These are phyloP conservation scores for Glaucopsyche alexis DNA, from an alignment of 2,888 invertebrate species.

Conservation along the genomic window DNA sequence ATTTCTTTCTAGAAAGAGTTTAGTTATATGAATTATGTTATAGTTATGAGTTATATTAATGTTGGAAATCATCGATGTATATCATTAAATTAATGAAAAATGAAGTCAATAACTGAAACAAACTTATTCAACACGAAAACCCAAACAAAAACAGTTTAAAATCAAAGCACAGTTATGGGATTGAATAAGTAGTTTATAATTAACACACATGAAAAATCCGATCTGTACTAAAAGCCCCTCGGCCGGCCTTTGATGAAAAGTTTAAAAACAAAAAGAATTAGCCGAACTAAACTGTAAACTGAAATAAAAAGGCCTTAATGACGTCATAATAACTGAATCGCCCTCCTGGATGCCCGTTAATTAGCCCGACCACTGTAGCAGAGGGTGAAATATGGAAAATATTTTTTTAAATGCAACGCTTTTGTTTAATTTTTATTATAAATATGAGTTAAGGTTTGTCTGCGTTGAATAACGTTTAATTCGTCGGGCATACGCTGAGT, in stretches of 20 bases:
- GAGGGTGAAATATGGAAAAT: conserved; percentile 29
- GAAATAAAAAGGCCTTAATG: conserved; percentile 42
- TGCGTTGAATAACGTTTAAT: conserved; percentile 4
- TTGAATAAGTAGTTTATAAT: conserved; percentile 7
- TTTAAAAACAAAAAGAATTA: conserved; percentile 29
- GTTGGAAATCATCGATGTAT: too few relatives aligned
- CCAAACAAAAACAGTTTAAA: conserved; percentile 7
- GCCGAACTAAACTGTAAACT: conserved; percentile 35
- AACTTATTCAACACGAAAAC: neutral
- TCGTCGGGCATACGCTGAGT: neutral
- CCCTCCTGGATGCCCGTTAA: conserved; percentile 32
- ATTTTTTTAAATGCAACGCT: conserved; percentile 24
- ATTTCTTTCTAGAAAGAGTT: too few relatives aligned
- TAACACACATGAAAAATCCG: conserved; percentile 21
- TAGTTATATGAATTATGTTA: too few relatives aligned
- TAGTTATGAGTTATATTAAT: too few relatives aligned
- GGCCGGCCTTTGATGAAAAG: conserved; percentile 27
- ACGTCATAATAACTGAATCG: conserved; percentile 46
- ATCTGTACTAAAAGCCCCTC: conserved; percentile 21
- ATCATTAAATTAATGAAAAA: too few relatives aligned
- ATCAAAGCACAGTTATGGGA: neutral
- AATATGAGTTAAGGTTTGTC: conserved; percentile 17
- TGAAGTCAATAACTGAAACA: neutral
- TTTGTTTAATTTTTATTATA: conserved; percentile 25
- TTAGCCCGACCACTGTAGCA: conserved; percentile 29